Conservation (phyloP, 2,113 vertebrate species). For the Chauna torquata region DNA sequence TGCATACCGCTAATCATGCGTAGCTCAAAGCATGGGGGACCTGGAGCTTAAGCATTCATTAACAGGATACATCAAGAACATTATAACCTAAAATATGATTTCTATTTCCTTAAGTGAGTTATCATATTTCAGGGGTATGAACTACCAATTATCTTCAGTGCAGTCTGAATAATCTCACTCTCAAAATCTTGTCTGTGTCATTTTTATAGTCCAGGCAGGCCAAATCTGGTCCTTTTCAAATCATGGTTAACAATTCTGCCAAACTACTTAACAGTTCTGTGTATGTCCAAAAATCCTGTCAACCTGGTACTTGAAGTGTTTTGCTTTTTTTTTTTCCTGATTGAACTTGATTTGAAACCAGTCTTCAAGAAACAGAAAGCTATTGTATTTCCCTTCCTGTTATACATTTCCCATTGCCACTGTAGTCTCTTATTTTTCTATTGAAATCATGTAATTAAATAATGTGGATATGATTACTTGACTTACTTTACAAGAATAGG, state of each 20-base stretch:
- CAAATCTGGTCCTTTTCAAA: background rate
- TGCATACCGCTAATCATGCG: background rate
- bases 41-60: background rate
- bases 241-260: background rate
- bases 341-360: background rate
- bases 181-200: background rate
- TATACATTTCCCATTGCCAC: background rate
- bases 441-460: constrained; percentile 55
- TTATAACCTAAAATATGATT: background rate
- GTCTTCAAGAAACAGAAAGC: background rate
- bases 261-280: background rate
- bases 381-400: background rate
- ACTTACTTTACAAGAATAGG: constrained; percentile 46
- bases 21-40: background rate
- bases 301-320: background rate
- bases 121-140: background rate
- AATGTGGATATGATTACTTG: constrained; percentile 59
- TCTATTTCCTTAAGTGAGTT: background rate
- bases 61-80: background rate
- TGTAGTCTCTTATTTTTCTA: background rate
- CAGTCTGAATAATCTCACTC: background rate
- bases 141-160: background rate
- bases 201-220: background rate
- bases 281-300: background rate
- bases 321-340: background rate